Conservation (phyloP, 2,113 vertebrate genomes). For the Lasiurus borealis region DNA sequence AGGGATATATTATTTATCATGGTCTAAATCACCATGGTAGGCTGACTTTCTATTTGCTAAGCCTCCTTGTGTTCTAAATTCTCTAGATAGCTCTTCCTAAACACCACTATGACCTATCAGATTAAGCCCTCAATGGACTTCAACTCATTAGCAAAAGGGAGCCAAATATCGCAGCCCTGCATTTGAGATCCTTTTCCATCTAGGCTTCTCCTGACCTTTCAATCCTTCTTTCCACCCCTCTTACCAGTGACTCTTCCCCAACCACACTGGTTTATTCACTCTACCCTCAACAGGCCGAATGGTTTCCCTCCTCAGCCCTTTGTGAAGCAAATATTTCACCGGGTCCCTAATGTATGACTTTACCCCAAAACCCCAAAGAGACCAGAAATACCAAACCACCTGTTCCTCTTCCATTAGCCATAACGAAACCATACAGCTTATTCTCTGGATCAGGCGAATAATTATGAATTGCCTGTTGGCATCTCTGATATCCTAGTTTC, state of each 20-base stretch:
- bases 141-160: background rate
- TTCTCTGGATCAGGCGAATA: background rate
- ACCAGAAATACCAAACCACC: background rate
- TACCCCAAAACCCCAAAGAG: background rate
- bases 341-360: background rate
- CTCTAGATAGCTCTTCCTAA: background rate
- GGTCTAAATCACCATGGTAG: background rate
- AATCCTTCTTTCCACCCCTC: background rate
- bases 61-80: background rate
- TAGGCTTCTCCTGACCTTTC: slow-evolving; percentile 28
- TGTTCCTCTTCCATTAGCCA: background rate
- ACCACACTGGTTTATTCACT: background rate
- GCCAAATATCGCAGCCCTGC: background rate
- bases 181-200: background rate
- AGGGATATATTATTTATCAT: background rate
- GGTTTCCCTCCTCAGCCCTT: background rate
- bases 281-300: background rate
- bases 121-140: slow-evolving; percentile 18
- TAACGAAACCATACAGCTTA: background rate
- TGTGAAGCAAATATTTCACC: background rate
- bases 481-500: background rate
- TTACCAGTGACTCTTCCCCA: background rate
- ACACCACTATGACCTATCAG: background rate
- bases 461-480: background rate
- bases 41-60: background rate